These are phyloP conservation scores for Apeira syringaria DNA, from an alignment of 2,888 invertebrate genomes.

Conservation along the genomic window DNA sequence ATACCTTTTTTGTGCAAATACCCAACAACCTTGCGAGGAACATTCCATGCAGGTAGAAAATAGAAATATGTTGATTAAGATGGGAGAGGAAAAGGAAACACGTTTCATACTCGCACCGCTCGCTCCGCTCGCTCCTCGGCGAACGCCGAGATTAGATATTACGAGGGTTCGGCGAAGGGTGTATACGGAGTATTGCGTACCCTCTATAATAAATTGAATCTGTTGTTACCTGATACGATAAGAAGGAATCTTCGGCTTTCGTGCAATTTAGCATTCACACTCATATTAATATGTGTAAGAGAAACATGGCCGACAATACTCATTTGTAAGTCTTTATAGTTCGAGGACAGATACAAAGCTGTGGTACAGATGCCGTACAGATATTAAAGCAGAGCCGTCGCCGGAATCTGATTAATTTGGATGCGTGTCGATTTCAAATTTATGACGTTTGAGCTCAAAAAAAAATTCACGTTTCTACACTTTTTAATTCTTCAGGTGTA, in stretches of 20 bases:
- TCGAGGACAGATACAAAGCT: too few relatives aligned
- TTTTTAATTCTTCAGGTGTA: too few relatives aligned
- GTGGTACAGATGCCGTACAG: too few relatives aligned
- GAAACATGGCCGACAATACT: too few relatives aligned
- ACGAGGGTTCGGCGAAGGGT: constrained; percentile 29
- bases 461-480: too few relatives aligned
- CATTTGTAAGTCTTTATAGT: too few relatives aligned
- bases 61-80: constrained; percentile 46
- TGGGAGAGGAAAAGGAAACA: constrained; percentile 34
- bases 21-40: constrained; percentile 38
- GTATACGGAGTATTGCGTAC: constrained; percentile 5
- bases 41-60: constrained; percentile 39
- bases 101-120: constrained; percentile 35
- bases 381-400: too few relatives aligned
- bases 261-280: too few relatives aligned
- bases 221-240: constrained; percentile 29
- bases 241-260: constrained; percentile 15
- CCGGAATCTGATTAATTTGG: too few relatives aligned
- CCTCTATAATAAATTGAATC: constrained; percentile 29
- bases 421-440: too few relatives aligned
- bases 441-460: too few relatives aligned
- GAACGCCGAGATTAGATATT: constrained; percentile 37
- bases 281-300: too few relatives aligned
- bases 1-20: constrained; percentile 47
- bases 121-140: constrained; percentile 34